Evolutionary conservation across 2,888 invertebrate species (phyloP).

Genomic region (Apodemia hepburni): DNA sequence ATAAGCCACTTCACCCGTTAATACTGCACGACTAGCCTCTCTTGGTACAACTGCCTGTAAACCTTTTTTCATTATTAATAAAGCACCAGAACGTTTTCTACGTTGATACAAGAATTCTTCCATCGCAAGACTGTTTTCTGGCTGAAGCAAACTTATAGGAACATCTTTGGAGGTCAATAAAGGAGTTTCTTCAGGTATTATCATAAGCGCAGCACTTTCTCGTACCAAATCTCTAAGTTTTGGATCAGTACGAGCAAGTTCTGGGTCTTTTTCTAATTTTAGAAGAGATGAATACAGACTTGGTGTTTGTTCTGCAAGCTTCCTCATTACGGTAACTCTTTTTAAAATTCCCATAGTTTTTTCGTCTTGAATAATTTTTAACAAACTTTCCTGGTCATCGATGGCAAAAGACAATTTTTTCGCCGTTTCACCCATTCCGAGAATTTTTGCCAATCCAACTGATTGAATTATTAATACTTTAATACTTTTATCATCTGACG

Average conservation of each 20-base stretch:
- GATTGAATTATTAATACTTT: conserved; percentile 81
- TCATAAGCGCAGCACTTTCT: conserved; percentile 86
- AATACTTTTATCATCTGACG: conserved; percentile 64
- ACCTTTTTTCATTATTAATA: conserved; percentile 87
- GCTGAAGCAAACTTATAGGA: conserved; percentile 83
- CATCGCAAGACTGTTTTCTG: conserved; percentile 87
- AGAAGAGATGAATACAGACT: conserved; percentile 81
- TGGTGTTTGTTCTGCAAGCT: conserved; percentile 84
- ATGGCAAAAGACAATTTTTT: conserved; percentile 74
- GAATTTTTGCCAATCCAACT: conserved; percentile 83
- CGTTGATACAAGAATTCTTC: conserved; percentile 85
- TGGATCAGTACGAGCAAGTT: conserved; percentile 84
- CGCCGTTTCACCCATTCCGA: conserved; percentile 84
- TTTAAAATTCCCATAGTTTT: conserved; percentile 84
- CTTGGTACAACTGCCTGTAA: conserved; percentile 88
- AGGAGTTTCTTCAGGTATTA: conserved; percentile 82
- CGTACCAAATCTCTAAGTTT: conserved; percentile 84
- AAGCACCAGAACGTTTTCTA: conserved; percentile 79
- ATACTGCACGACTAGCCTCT: conserved; percentile 86
- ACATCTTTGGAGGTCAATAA: conserved; percentile 84
- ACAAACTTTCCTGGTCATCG: conserved; percentile 77
- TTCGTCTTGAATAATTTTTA: conserved; percentile 77
- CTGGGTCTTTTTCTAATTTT: conserved; percentile 83
- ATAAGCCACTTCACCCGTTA: conserved; percentile 87
- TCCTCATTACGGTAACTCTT: conserved; percentile 85